Conservation (phyloP, 2,797 vertebrate species). For the Hapalemur alaotrensis region DNA sequence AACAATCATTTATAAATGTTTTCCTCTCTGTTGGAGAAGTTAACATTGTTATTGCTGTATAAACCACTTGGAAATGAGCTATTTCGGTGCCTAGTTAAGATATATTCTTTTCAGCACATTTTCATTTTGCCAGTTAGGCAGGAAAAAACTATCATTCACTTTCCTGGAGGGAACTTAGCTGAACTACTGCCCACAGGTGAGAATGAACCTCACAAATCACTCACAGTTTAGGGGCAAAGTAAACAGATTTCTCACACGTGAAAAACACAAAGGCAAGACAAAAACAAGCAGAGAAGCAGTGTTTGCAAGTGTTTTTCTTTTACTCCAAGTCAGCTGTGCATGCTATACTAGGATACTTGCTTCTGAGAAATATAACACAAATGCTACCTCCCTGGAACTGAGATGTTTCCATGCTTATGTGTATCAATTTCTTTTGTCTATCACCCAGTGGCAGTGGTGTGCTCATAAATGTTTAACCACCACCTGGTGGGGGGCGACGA, state of each 20-base stretch:
- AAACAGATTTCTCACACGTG: not conserved
- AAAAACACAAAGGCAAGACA: not conserved
- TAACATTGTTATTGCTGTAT: slow-evolving; percentile 54
- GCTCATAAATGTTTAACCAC: not conserved
- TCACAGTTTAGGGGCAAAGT: not conserved
- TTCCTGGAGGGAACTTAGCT: not conserved
- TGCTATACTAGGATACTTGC: not conserved
- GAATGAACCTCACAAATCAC: not conserved
- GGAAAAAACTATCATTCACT: not conserved
- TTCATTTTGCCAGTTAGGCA: not conserved
- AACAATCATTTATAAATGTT: slow-evolving; percentile 67
- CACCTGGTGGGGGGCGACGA: not conserved
- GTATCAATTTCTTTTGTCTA: not conserved
- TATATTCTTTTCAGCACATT: slow-evolving; percentile 15
- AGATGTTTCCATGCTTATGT: not conserved
- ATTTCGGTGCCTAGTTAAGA: slow-evolving; percentile 35
- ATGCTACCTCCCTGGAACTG: not conserved
- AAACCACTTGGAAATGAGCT: slow-evolving; percentile 52
- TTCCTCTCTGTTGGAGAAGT: slow-evolving; percentile 41
- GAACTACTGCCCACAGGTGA: not conserved
- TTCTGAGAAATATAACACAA: not conserved
- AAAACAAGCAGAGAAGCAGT: not conserved
- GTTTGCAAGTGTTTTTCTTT: not conserved
- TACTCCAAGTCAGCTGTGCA: not conserved
- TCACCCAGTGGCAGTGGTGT: not conserved